These are phyloP conservation scores for Peromyscus nudipes DNA, from an alignment of 2,797 vertebrate genomes.

Conservation along the genomic window DNA sequence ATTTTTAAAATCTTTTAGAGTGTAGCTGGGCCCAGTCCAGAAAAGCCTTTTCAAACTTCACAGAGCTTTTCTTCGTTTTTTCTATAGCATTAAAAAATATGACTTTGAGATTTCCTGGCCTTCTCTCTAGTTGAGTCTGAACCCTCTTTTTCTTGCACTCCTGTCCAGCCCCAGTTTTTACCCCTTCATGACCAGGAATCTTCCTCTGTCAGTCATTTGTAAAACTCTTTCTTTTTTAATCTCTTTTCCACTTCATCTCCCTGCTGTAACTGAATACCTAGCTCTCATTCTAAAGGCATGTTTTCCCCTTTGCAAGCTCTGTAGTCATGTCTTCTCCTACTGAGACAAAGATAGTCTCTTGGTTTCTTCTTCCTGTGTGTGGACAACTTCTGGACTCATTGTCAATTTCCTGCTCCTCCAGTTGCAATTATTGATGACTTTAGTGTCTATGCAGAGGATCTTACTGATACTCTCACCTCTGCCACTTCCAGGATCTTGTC, in stretches of 20 bases:
- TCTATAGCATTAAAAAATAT: slow-evolving; percentile 22
- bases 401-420: not conserved
- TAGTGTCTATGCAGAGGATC: not conserved
- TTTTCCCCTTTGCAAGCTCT: not conserved
- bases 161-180: slow-evolving; percentile 23
- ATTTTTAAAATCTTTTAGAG: slow-evolving; percentile 46
- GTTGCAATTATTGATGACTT: slow-evolving; percentile 7
- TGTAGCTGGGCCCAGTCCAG: not conserved
- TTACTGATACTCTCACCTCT: not conserved
- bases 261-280: slow-evolving; percentile 7
- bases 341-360: slow-evolving; percentile 15
- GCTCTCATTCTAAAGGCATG: not conserved
- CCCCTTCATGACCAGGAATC: not conserved
- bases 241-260: not conserved
- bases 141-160: slow-evolving; percentile 31
- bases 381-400: not conserved
- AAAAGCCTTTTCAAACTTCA: slow-evolving; percentile 38
- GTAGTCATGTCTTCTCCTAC: slow-evolving; percentile 7
- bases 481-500: not conserved
- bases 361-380: slow-evolving; percentile 41
- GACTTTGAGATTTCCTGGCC: slow-evolving; percentile 34
- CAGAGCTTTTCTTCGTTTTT: slow-evolving; percentile 24
- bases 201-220: slow-evolving; percentile 24
- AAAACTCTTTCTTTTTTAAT: slow-evolving; percentile 59
- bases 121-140: slow-evolving; percentile 23